Evolutionary conservation across 2,797 vertebrate species (phyloP).

Genomic region (Acanthurus leucopareius): DNA sequence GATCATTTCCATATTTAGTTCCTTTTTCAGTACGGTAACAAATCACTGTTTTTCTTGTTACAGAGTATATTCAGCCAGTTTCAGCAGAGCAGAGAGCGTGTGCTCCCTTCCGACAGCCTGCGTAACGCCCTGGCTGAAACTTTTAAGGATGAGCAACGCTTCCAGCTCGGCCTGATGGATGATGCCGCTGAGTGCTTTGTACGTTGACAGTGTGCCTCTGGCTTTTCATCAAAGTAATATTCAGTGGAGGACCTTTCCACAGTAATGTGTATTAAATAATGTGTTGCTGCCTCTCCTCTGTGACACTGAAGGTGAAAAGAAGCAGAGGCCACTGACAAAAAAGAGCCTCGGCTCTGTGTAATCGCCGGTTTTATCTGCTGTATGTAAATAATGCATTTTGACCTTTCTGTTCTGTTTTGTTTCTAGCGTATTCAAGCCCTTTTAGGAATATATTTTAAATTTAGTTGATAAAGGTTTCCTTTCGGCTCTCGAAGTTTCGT

Average conservation of each 20-base stretch:
- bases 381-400: background rate
- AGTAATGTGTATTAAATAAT: constrained; percentile 11
- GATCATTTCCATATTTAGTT: background rate
- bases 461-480: background rate
- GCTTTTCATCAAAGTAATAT: constrained; percentile 37
- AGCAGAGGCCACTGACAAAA: constrained; percentile 4
- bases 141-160: constrained; percentile 97
- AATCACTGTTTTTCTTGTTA: constrained; percentile 14
- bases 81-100: constrained; percentile 95
- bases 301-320: constrained; percentile 34
- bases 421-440: background rate
- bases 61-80: constrained; percentile 97
- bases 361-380: background rate
- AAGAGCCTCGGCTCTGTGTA: too few species aligned
- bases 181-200: constrained; percentile 99
- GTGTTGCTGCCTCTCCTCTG: constrained; percentile 7
- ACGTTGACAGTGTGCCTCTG: constrained; percentile 50
- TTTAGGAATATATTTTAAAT: background rate
- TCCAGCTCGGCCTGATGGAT: constrained; percentile 98
- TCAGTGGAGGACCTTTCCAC: constrained; percentile 20
- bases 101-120: constrained; percentile 95
- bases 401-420: background rate
- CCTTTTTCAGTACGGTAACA: background rate
- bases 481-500: background rate
- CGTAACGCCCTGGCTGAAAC: constrained; percentile 96